Conservation (phyloP, 2,113 vertebrate genomes). For the Empidonax traillii region DNA sequence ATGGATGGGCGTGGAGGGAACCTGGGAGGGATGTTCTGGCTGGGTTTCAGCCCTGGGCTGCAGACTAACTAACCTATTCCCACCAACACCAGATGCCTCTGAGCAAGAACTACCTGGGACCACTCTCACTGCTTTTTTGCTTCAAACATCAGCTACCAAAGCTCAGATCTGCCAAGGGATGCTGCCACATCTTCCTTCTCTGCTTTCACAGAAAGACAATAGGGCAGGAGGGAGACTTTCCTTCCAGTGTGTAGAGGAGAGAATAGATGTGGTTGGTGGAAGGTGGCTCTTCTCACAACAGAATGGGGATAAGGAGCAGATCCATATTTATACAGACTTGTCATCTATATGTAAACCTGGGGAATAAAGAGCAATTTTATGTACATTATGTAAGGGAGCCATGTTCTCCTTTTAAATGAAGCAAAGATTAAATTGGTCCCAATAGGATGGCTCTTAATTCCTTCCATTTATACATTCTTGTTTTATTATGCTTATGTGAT, state of each 20-base stretch:
- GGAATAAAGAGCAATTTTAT: constrained; percentile 62
- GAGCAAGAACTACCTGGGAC: neutral
- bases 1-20: neutral
- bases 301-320: neutral
- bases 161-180: neutral
- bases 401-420: constrained; percentile 67
- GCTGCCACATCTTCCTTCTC: neutral
- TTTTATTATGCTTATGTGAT: constrained; percentile 57
- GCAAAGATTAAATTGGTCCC: constrained; percentile 68
- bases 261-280: neutral
- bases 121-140: fast-evolving
- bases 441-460: constrained; percentile 61
- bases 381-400: constrained; percentile 61
- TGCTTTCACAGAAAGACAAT: neutral
- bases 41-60: neutral
- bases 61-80: neutral
- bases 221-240: neutral
- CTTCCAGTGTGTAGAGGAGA: neutral
- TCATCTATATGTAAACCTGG: constrained; percentile 57
- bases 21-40: neutral
- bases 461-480: constrained; percentile 47
- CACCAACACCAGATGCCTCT: neutral
- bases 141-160: neutral
- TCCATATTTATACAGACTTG: constrained; percentile 36
- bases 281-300: neutral